Conservation (phyloP, 2,888 invertebrate genomes). For the Bruchidius siliquastri region DNA sequence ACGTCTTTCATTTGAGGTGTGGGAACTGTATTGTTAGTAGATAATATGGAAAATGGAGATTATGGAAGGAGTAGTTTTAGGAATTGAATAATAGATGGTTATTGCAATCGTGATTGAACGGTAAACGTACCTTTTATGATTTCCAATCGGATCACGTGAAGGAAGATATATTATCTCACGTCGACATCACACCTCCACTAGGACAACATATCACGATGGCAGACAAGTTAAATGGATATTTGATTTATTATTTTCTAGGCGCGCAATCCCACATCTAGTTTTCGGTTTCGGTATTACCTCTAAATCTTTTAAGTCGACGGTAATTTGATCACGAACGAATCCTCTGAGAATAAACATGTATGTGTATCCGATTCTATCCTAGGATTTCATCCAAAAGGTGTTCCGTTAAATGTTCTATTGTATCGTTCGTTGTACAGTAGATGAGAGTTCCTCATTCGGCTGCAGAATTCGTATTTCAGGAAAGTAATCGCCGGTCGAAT, state of each 20-base stretch:
- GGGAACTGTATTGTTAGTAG: too few species aligned
- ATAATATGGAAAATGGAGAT: too few species aligned
- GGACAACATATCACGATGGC: too few species aligned
- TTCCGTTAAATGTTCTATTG: background rate
- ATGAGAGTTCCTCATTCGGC: too few species aligned
- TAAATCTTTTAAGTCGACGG: conserved; percentile 30
- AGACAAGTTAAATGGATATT: background rate
- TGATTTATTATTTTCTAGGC: background rate
- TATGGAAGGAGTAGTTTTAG: too few species aligned
- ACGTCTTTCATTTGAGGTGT: too few species aligned
- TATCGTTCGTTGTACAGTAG: too few species aligned
- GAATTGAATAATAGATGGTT: too few species aligned
- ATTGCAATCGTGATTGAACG: too few species aligned
- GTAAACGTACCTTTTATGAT: background rate
- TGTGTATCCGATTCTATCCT: background rate
- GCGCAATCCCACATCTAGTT: conserved; percentile 14
- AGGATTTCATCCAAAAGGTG: background rate
- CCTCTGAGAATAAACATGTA: background rate
- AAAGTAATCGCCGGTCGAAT: too few species aligned
- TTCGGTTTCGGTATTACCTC: conserved; percentile 21
- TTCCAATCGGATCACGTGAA: background rate
- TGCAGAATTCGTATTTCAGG: too few species aligned
- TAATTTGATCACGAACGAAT: conserved; percentile 32
- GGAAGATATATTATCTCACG: background rate
- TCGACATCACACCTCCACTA: background rate